Conservation (phyloP, 2,797 vertebrate species). For the Pipistrellus nathusii region DNA sequence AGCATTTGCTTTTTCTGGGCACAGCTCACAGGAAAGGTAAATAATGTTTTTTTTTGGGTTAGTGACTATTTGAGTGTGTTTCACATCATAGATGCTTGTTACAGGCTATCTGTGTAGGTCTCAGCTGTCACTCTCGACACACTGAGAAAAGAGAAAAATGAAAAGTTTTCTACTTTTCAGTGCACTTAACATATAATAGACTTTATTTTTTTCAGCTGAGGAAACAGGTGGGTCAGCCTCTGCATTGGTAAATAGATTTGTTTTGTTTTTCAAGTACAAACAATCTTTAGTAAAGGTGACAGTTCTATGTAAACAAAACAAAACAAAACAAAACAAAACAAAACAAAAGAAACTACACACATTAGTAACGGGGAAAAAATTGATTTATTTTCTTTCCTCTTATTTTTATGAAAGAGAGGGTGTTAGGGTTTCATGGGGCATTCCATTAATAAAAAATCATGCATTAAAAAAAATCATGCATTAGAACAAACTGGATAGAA, state of each 20-base stretch:
- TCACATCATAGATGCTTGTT: not conserved
- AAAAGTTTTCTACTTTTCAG: not conserved
- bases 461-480: not conserved
- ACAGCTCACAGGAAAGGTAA: not conserved
- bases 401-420: not conserved
- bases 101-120: not conserved
- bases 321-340: not conserved
- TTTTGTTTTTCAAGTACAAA: not conserved
- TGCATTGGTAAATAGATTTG: slow-evolving; percentile 25
- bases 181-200: not conserved
- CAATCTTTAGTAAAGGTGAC: not conserved
- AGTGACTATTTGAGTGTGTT: not conserved
- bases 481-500: not conserved
- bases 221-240: not conserved
- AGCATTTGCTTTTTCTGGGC: not conserved
- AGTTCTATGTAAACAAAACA: not conserved
- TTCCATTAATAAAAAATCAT: not conserved
- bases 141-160: not conserved
- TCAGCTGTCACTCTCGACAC: not conserved
- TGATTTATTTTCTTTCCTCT: slow-evolving; percentile 4
- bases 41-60: not conserved
- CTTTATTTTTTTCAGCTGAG: not conserved
- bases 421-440: not conserved
- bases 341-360: not conserved
- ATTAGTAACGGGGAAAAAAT: not conserved